Conservation (phyloP, 2,888 invertebrate species). For the Antheraea yamamai region DNA sequence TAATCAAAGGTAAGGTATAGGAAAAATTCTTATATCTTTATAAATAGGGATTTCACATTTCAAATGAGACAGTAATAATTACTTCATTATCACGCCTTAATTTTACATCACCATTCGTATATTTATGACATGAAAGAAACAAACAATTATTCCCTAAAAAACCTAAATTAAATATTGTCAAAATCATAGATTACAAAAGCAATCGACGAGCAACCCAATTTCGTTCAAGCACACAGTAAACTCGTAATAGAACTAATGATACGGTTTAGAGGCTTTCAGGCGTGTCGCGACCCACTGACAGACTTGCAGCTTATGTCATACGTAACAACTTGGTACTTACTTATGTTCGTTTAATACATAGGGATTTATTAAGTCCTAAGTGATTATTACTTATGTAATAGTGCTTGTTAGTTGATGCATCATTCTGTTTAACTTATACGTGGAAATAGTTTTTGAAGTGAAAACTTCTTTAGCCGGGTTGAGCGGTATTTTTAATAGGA, state of each 20-base stretch:
- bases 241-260: slow-evolving; percentile 1
- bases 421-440: too few species aligned
- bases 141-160: too few species aligned
- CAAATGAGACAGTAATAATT: too few species aligned
- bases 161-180: not conserved
- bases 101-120: too few species aligned
- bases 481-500: too few species aligned
- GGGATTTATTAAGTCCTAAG: not conserved
- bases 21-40: too few species aligned
- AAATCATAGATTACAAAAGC: not conserved
- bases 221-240: not conserved
- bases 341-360: not conserved
- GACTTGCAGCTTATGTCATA: slow-evolving; percentile 24
- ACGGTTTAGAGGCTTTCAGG: slow-evolving; percentile 13
- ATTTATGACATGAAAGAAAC: too few species aligned
- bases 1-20: too few species aligned
- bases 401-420: not conserved
- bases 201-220: not conserved
- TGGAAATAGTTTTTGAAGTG: too few species aligned
- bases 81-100: too few species aligned
- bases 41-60: too few species aligned
- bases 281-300: slow-evolving; percentile 33
- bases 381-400: not conserved
- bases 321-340: not conserved
- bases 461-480: too few species aligned